Evolutionary conservation across 2,888 invertebrate genomes (phyloP).

Genomic region (Micropterix aruncella): DNA sequence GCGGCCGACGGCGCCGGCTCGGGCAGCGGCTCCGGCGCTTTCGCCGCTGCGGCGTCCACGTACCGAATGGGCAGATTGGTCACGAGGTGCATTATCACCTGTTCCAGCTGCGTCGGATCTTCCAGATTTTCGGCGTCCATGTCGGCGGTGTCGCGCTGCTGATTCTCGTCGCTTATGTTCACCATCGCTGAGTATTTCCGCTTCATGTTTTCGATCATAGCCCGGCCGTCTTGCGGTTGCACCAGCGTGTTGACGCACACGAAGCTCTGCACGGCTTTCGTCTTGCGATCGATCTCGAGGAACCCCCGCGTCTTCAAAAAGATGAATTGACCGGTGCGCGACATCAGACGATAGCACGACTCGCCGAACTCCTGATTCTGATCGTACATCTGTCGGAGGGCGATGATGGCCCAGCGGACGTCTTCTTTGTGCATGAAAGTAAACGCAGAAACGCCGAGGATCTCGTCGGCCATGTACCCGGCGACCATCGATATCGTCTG

Average conservation of each 20-base stretch:
- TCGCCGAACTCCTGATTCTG: conserved; percentile 69
- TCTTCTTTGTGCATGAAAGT: conserved; percentile 84
- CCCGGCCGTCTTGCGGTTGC: conserved; percentile 60
- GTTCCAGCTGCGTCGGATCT: conserved; percentile 55
- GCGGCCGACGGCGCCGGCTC: neutral
- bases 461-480: conserved; percentile 82
- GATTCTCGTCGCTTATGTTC: conserved; percentile 31
- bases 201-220: conserved; percentile 67
- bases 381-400: conserved; percentile 80
- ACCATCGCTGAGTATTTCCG: conserved; percentile 59
- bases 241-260: conserved; percentile 73
- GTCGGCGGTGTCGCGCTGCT: conserved; percentile 15
- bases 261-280: conserved; percentile 71
- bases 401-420: conserved; percentile 78
- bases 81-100: conserved; percentile 54
- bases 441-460: conserved; percentile 78
- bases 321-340: conserved; percentile 72
- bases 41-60: neutral
- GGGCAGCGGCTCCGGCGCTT: neutral
- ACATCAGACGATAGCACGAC: conserved; percentile 74
- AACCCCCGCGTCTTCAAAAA: conserved; percentile 75
- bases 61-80: conserved; percentile 9
- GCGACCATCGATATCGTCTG: conserved; percentile 80
- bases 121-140: conserved; percentile 39
- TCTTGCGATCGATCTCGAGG: conserved; percentile 63